Conservation (phyloP, 2,888 invertebrate species). For the Ectemnius lituratus region DNA sequence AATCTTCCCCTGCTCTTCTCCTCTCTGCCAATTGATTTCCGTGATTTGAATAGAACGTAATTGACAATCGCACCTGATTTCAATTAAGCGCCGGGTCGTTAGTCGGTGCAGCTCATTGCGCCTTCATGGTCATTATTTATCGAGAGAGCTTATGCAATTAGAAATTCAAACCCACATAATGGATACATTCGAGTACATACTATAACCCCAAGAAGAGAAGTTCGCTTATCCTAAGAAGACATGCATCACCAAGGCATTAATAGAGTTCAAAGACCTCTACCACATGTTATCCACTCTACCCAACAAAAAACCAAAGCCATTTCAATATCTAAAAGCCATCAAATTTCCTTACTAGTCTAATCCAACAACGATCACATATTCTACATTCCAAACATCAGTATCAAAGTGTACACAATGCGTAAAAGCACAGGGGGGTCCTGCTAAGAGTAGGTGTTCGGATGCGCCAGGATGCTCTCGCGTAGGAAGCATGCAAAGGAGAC, state of each 20-base stretch:
- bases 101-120: background rate
- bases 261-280: too few species aligned
- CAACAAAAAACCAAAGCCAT: too few species aligned
- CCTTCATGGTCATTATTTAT: background rate
- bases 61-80: background rate
- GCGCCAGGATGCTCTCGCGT: constrained; percentile 20
- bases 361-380: too few species aligned
- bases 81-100: constrained; percentile 2
- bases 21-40: background rate
- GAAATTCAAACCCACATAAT: background rate
- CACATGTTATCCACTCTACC: too few species aligned
- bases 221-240: too few species aligned
- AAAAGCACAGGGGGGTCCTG: constrained; percentile 26
- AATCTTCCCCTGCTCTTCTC: background rate
- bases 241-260: too few species aligned
- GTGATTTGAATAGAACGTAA: background rate
- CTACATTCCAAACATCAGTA: too few species aligned
- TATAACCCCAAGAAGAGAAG: background rate
- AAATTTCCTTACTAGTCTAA: too few species aligned
- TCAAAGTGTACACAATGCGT: constrained; percentile 41
- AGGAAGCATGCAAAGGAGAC: constrained; percentile 47
- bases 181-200: too few species aligned
- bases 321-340: too few species aligned
- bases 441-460: constrained; percentile 22
- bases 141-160: background rate